Conservation (phyloP, 1,140 invertebrate genomes). For the Aphelenchoides fujianensis region DNA sequence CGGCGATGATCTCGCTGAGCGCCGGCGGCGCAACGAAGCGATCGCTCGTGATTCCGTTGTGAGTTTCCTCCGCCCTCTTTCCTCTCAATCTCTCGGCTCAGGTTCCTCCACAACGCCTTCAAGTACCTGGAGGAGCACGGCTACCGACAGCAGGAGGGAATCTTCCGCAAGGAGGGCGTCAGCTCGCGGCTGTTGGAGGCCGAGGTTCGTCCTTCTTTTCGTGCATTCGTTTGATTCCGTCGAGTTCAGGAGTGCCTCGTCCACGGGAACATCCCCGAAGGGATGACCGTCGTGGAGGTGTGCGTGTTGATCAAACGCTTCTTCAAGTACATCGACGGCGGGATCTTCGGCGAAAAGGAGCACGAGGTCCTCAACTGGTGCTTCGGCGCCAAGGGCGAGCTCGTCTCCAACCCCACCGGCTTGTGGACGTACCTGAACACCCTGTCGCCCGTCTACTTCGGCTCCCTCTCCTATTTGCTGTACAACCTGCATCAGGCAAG, state of each 20-base stretch:
- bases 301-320: constrained; percentile 8
- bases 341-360: constrained; percentile 5
- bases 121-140: not conserved
- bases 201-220: too few relatives aligned
- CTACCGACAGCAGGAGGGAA: not conserved
- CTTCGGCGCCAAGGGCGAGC: not conserved
- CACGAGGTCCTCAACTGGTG: not conserved
- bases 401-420: not conserved
- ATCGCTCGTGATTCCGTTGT: not conserved
- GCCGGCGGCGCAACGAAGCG: not conserved
- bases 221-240: not conserved
- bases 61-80: not conserved
- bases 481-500: not conserved
- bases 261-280: not conserved
- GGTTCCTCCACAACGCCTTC: constrained; percentile 3
- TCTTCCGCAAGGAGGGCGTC: constrained; percentile 1
- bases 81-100: not conserved
- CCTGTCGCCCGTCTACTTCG: not conserved
- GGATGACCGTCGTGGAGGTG: not conserved
- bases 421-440: not conserved
- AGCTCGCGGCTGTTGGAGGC: not conserved
- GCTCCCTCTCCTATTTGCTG: not conserved
- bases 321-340: not conserved
- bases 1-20: not conserved
- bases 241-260: not conserved